Evolutionary conservation across 2,797 vertebrate species (phyloP).

Genomic region (Spheniscus humboldti): DNA sequence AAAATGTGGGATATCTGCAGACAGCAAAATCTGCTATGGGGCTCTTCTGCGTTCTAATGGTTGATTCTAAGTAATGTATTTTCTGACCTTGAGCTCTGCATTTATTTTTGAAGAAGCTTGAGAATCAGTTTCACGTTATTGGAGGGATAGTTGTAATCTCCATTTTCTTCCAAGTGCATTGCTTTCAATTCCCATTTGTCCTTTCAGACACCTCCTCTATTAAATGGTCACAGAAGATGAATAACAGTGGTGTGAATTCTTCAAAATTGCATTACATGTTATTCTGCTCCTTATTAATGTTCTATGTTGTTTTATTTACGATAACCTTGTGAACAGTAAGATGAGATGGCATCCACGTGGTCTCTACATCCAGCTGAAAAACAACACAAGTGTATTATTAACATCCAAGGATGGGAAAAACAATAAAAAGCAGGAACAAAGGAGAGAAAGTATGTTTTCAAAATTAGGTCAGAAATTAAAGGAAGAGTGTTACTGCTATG

Average conservation of each 20-base stretch:
- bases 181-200: slow-evolving; percentile 65
- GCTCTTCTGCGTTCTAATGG: slow-evolving; percentile 58
- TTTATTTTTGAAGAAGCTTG: slow-evolving; percentile 69
- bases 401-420: not conserved
- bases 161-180: slow-evolving; percentile 65
- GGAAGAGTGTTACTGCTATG: not conserved
- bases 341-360: not conserved
- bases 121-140: slow-evolving; percentile 71
- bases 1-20: slow-evolving; percentile 46
- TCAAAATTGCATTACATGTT: slow-evolving; percentile 31
- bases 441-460: not conserved
- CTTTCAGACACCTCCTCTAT: slow-evolving; percentile 48
- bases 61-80: slow-evolving; percentile 54
- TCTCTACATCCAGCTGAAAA: not conserved
- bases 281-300: slow-evolving; percentile 47
- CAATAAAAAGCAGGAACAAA: not conserved
- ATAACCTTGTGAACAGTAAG: slow-evolving; percentile 28
- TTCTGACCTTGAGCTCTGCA: slow-evolving; percentile 69
- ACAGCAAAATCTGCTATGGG: slow-evolving; percentile 27
- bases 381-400: not conserved
- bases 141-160: slow-evolving; percentile 61
- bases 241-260: slow-evolving; percentile 49
- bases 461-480: slow-evolving; percentile 21
- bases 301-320: slow-evolving; percentile 34
- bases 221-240: slow-evolving; percentile 68